Evolutionary conservation across 2,888 invertebrate species (phyloP), one percentile per base, ranked within the genome.

Genomic region (Bhutanitis thaidina): DNA sequence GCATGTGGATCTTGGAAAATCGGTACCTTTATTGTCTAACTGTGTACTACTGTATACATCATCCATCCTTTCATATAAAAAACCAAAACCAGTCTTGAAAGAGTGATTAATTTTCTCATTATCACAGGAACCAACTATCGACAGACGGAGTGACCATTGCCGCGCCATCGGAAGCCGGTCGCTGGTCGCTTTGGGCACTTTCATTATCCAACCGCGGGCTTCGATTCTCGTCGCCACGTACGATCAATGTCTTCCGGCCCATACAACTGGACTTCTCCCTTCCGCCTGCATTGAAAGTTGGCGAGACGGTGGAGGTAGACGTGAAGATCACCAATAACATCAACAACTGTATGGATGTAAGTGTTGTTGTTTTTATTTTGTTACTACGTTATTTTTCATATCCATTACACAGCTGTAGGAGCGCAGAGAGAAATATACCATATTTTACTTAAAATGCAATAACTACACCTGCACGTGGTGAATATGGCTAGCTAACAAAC

Each of bases 321-420:
- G 92, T 93, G 58, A 92, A 92, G 74, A 93, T 93, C 52, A 92
- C 91, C 0, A 93, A 93, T 64, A 93, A 93, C 55, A 91, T 93
- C 63, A 92, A 93, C 66, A 91, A 92, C 53, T 93, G 93, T 74
- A 92, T 93, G 90, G 93, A 93, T 68, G 93, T 93, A 70, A 92
- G 92, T 92, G 66, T 36, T 38, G 36, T 46, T 12, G 5, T 12
- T 25, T 29, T 2, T 30, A 4, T 30, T 20, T n/a, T 3, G 1
- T n/a, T 10, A 9, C 10, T 30, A 2, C 1, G 1, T 30, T 10
- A 10, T 30, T 9, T 20, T 5, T 3, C 20, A 3, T 20, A 20
- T 20, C 5, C 20, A 3, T 20, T 20, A n/a, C n/a, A n/a, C n/a
- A n/a, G n/a, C n/a, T n/a, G n/a, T n/a, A n/a, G n/a, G n/a, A n/a